Base-by-base conservation (phyloP, 2,113 vertebrate species). In the Rana temporaria region DNA sequence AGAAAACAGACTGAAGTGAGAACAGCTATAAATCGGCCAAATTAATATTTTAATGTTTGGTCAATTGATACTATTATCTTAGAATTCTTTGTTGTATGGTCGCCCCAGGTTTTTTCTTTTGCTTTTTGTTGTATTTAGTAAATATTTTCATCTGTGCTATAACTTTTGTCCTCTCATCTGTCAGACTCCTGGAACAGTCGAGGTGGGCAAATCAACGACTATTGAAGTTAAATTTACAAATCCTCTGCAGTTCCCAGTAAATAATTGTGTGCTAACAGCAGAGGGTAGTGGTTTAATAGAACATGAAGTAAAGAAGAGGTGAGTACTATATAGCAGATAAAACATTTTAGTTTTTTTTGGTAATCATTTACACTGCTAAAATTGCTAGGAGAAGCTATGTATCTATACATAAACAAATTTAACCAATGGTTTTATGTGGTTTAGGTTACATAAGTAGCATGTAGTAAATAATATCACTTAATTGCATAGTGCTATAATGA, bases 221-320 rank as follows among this genome's bases (percentile, higher is more conserved):
- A 90, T 93, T 32, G 90, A 89, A 74, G 91, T 93, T 84, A 52
- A 52, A 9, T 95, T 95, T 85, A 91, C 91, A 78, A 95, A 94
- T 22, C 93, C 94, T 0, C 85, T 93, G 2, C 48, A 87, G 0
- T 1, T 12, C 0, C 89, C 91, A 0, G 83, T 95, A 77, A 89
- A 0, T 6, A 18, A 89, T 63, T 94, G 93, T 0, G 71, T 91
- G 69, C 85, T 95, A 70, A 91, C 85, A 84, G 91, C 90, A 16
- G 90, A 95, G 78, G 94, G 94, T 52, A 90, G 89, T 0, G 92
- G 90, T 79, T 85, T 95, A 85, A 88, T 91, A 65, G 86, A 18
- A 59, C 89, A 88, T 72, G 85, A 74, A 77, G 87, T 94, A 78
- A 76, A 79, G 84, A 87, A 93, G 0, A 71, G 87, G 94, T 94